These are phyloP conservation scores for Bryconaethiops microstoma DNA, from an alignment of 2,797 vertebrate genomes.

Conservation along the genomic window DNA sequence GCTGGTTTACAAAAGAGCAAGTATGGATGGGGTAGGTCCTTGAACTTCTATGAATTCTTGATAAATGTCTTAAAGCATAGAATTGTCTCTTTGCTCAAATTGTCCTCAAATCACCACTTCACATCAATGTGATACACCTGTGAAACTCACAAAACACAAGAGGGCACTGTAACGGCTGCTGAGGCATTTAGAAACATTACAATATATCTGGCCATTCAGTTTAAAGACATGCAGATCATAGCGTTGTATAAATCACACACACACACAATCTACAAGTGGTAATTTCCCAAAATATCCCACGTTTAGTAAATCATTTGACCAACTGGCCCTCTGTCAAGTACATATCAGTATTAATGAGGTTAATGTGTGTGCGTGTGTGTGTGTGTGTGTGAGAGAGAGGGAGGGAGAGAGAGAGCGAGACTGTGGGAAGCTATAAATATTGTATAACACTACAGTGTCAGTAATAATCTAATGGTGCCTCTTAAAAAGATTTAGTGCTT, in stretches of 20 bases:
- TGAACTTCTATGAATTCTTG: too few relatives aligned
- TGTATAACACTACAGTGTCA: constrained; percentile 1
- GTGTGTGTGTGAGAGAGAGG: background rate
- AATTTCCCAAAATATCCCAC: constrained; percentile 29
- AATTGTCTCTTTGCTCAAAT: too few relatives aligned
- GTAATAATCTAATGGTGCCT: constrained; percentile 2
- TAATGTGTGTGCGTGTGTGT: background rate
- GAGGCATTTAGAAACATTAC: background rate
- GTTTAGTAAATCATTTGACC: constrained; percentile 38
- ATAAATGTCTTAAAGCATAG: too few relatives aligned
- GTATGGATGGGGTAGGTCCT: too few relatives aligned
- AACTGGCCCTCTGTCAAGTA: constrained; percentile 6
- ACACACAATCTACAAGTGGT: constrained; percentile 11
- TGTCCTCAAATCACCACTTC: background rate
- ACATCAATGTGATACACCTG: background rate
- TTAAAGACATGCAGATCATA: background rate
- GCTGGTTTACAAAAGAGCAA: too few relatives aligned
- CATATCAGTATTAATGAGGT: constrained; percentile 28
- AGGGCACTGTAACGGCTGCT: constrained; percentile 13
- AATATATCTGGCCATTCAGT: background rate
- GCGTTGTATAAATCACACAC: background rate
- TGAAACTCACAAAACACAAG: background rate
- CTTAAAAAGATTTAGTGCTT: constrained; percentile 21
- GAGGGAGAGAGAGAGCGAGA: background rate
- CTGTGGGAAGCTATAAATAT: constrained; percentile 9